Conservation (phyloP, 2,113 vertebrate species). For the Chaetodon auriga region DNA sequence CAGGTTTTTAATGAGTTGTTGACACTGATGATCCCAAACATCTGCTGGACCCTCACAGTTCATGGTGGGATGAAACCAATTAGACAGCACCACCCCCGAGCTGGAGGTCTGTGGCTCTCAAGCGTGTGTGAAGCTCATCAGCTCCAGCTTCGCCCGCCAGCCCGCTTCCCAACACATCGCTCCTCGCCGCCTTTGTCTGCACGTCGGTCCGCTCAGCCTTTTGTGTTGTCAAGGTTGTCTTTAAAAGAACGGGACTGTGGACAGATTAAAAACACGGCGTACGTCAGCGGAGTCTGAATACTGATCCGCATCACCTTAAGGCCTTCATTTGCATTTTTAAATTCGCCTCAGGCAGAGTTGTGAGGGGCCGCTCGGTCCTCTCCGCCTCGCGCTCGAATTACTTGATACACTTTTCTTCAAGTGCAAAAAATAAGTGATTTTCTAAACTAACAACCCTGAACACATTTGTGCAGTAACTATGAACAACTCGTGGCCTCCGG, state of each 20-base stretch:
- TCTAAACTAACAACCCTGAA: constrained; percentile 40
- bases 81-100: constrained; percentile 69
- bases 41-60: constrained; percentile 81
- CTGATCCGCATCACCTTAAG: constrained; percentile 49
- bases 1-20: constrained; percentile 84
- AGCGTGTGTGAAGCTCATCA: constrained; percentile 67
- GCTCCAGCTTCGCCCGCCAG: constrained; percentile 57
- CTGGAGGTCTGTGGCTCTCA: constrained; percentile 55
- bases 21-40: constrained; percentile 81
- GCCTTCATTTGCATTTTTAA: constrained; percentile 60
- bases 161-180: constrained; percentile 42
- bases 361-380: constrained; percentile 4
- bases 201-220: constrained; percentile 30
- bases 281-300: constrained; percentile 29
- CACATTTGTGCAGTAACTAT: constrained; percentile 23
- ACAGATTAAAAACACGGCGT: constrained; percentile 44
- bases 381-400: constrained; percentile 26
- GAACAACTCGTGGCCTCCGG: constrained; percentile 43
- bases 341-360: constrained; percentile 55
- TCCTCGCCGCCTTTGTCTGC: constrained; percentile 49
- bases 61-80: constrained; percentile 80
- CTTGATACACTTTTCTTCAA: constrained; percentile 40
- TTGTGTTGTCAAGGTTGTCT: constrained; percentile 61
- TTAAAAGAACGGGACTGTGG: constrained; percentile 34
- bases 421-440: constrained; percentile 43